These are phyloP conservation scores for Drosophila kurseongensis DNA, from an alignment of 1,140 invertebrate genomes.

Conservation along the genomic window DNA sequence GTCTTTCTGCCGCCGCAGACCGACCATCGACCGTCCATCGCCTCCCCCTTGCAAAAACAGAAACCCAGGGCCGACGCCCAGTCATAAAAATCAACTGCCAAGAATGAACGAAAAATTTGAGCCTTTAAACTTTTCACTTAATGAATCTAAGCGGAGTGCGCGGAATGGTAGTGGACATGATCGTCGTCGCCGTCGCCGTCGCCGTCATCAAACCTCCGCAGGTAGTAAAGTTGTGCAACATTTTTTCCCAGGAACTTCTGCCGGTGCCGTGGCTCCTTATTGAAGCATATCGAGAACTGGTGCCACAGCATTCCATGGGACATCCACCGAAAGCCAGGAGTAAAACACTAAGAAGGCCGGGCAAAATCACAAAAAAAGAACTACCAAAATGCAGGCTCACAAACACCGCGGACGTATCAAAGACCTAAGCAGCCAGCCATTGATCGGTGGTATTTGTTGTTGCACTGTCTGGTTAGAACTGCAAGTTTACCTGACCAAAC, in stretches of 20 bases:
- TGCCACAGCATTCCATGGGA: slow-evolving; percentile 81
- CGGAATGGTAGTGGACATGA: slow-evolving; percentile 39
- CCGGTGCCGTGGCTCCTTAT: slow-evolving; percentile 63
- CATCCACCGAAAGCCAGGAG: slow-evolving; percentile 66
- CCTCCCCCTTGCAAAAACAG: slow-evolving; percentile 22
- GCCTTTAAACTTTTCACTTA: slow-evolving; percentile 81
- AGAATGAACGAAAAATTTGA: slow-evolving; percentile 78
- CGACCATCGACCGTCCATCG: slow-evolving; percentile 16
- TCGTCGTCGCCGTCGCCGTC: slow-evolving; percentile 32
- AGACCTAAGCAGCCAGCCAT: slow-evolving; percentile 72
- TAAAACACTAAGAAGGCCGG: slow-evolving; percentile 17
- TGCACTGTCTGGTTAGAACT: slow-evolving; percentile 81
- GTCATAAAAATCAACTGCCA: slow-evolving; percentile 66
- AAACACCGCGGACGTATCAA: slow-evolving; percentile 75
- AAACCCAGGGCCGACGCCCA: slow-evolving; percentile 9
- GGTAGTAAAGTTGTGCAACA: slow-evolving; percentile 81
- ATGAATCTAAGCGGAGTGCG: slow-evolving; percentile 74
- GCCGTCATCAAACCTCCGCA: slow-evolving; percentile 58
- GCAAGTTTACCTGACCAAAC: slow-evolving; percentile 71
- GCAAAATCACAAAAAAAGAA: slow-evolving; percentile 7
- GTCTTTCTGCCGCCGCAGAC: slow-evolving; percentile 35
- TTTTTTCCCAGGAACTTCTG: slow-evolving; percentile 82
- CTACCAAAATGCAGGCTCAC: slow-evolving; percentile 55
- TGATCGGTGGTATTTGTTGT: slow-evolving; percentile 77
- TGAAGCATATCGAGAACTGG: slow-evolving; percentile 78